Percentiles rank a stretch among this genome's conserved stretches.
Evolutionary conservation across 1,140 invertebrate genomes (phyloP).

Genomic region (Ceratina australensis): DNA sequence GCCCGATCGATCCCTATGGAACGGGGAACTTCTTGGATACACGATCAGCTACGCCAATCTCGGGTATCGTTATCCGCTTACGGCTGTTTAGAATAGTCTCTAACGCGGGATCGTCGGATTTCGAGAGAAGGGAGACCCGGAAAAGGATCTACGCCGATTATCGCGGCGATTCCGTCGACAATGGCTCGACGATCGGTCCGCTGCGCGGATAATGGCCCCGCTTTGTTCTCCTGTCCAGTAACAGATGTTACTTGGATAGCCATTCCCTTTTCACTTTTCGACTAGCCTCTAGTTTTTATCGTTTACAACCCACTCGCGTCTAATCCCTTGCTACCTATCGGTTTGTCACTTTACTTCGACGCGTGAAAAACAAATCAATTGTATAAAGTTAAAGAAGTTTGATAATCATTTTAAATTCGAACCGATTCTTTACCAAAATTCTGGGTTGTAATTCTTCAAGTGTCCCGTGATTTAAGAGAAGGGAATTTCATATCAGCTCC

Average conservation of each 20-base stretch:
- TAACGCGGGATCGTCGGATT: constrained; percentile 20
- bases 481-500: constrained; percentile 15
- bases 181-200: constrained; percentile 25
- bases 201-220: constrained; percentile 1
- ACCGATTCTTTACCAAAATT: neutral
- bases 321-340: too few species aligned
- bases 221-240: neutral
- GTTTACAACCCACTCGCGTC: too few species aligned
- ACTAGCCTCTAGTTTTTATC: too few species aligned
- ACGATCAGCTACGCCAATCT: constrained; percentile 81
- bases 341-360: too few species aligned
- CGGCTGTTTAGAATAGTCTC: constrained; percentile 51
- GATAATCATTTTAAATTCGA: too few species aligned
- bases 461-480: neutral
- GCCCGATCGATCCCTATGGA: constrained; percentile 80
- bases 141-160: constrained; percentile 18
- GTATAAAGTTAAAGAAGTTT: too few species aligned
- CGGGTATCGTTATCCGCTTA: constrained; percentile 69
- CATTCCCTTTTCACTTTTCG: neutral
- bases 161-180: neutral
- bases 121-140: neutral
- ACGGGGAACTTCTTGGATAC: constrained; percentile 84
- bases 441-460: constrained; percentile 20
- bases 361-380: too few species aligned
- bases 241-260: neutral